A percentile compares a stretch with the other conserved stretches of the same genome.
phyloP scores from a whole-genome alignment of 2,888 invertebrate genomes.

The Taphrorychus bicolor region DNA sequence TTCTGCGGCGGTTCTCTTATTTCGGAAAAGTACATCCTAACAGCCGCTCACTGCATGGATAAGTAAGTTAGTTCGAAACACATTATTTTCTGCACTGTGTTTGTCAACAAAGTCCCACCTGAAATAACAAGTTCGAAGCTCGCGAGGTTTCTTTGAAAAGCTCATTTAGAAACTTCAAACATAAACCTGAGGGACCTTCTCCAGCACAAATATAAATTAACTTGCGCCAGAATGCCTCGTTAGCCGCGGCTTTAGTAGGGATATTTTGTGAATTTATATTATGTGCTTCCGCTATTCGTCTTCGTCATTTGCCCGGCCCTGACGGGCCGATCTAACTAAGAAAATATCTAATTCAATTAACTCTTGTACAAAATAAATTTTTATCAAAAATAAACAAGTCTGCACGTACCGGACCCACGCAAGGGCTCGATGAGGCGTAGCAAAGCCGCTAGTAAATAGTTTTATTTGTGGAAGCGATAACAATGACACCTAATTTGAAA shows the following conservation, averaged over 20 bases:
- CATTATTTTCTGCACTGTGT: not conserved
- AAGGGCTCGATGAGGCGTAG: constrained; percentile 9
- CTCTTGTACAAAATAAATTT: not conserved
- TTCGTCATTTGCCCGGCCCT: not conserved
- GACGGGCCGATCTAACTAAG: not conserved
- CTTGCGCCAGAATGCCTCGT: constrained; percentile 10
- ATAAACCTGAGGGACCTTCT: constrained; percentile 7
- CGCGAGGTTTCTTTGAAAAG: constrained; percentile 7
- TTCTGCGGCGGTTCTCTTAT: constrained; percentile 44
- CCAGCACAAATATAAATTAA: constrained; percentile 9
- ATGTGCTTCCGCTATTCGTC: constrained; percentile 11
- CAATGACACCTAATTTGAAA: not conserved
- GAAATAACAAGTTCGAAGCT: constrained; percentile 1
- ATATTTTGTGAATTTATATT: constrained; percentile 4
- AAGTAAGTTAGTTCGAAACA: no score
- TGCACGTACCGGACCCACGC: constrained; percentile 40
- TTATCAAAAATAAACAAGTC: constrained; percentile 24
- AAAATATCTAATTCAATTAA: constrained; percentile 1
- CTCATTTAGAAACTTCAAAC: constrained; percentile 8
- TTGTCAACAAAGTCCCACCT: not conserved
- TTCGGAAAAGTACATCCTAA: constrained; percentile 39
- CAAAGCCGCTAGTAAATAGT: constrained; percentile 16
- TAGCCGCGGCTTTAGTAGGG: constrained; percentile 4
- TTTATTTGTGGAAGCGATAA: not conserved
- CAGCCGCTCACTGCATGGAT: constrained; percentile 43